Base-by-base conservation (phyloP, 2,888 invertebrate genomes). In the Noctua fimbriata region DNA sequence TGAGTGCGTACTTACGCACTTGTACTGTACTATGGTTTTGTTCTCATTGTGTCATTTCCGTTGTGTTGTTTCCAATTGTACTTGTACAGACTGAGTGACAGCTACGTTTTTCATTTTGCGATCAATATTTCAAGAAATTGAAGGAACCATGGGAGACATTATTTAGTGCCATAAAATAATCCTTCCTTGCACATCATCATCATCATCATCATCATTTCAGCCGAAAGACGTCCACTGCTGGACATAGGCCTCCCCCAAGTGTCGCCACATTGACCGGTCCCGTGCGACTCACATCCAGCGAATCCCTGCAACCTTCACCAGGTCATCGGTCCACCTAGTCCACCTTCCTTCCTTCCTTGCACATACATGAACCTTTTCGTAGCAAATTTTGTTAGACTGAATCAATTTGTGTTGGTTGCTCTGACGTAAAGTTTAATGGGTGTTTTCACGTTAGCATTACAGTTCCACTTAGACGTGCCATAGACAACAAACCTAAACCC, bases 51-150 rank as follows among this genome's bases (percentile, higher is more conserved):
- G 47, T 28, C 5, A 55, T 32, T 85, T 73, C 52, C 21, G n/a
- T 44, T 63, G 76, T 69, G 52, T 75, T 72, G 49, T 71, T 85
- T 75, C 52, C 36, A 58, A 28, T 16, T 28, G 10, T 24, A 21
- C 32, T 47, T 69, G 86, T 86, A 86, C 77, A 41, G 73, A 69
- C 58, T 71, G 86, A 28, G 16, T 18, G 82, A 63, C n/a, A 76
- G 14, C 3, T 10, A 36, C 21, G 28, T 10, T 65, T n/a, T 78
- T 10, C 18, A 52, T 21, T 78, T 55, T 36, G 10, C 47, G 36
- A 36, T 32, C 3, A 32, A 63, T 18, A 32, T 66, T 44, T 32
- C 4, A 66, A 32, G 21, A 24, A 63, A 41, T n/a, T 12, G 2
- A 28, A 4, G 21, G 9, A 21, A 28, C 28, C 16, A 10, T 28